Base-by-base conservation (phyloP, 2,113 vertebrate species). In the Pachyramphus minor region DNA sequence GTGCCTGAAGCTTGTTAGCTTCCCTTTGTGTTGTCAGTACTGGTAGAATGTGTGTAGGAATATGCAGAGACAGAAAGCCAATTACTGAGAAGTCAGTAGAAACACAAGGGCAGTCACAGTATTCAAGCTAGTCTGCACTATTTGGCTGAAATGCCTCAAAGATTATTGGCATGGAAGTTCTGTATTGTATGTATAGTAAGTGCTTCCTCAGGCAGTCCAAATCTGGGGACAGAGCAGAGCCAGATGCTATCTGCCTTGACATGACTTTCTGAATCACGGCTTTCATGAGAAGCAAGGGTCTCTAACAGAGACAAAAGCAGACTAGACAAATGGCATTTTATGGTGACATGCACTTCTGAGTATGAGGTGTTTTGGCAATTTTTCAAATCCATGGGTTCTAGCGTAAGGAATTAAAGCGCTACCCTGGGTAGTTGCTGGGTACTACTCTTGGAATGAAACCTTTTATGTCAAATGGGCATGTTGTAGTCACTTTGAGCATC, bases 121-220 rank as follows among this genome's bases (percentile, higher is more conserved):
- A 50, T 90, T 94, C 56, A 78, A 69, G 42, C 63, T 50, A 23
- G 95, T 49, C 74, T 96, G 76, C 75, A 33, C 84, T 88, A 39
- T 75, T 93, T 93, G 91, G 39, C 81, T 69, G 81, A 94, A 96
- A 85, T 91, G 58, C 49, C 39, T 96, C 28, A 62, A 56, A 87
- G 68, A 78, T 91, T 19, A 72, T 68, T 84, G 76, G 75, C 49
- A 66, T 91, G 79, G 92, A 96, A 95, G 82, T 88, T 95, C 58
- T 79, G 69, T 49, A 75, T 95, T 88, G 93, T 95, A 60, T 80
- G 83, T 85, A 37, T 90, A 60, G 63, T 59, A 67, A 94, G 63
- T 64, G 75, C 72, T 79, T 97, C 90, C 76, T 87, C 50, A 3
- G 83, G 86, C 92, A 79, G 1, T 79, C 58, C 45, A 53, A 8